Conservation (phyloP, 64 coral and sea anemone species). For the Montipora efflorescens region DNA sequence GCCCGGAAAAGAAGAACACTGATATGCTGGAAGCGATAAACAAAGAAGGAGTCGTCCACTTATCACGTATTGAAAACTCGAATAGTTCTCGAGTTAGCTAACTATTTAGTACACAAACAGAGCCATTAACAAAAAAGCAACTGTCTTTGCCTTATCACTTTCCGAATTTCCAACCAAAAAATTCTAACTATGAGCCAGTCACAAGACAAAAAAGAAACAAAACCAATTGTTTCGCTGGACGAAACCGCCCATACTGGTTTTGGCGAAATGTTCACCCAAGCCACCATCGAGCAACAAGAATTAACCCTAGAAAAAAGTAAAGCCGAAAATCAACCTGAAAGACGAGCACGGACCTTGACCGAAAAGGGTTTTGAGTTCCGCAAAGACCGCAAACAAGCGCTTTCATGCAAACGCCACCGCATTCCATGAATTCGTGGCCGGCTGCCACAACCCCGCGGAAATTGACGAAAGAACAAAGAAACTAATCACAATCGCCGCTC, state of each 20-base stretch:
- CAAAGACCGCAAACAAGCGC: not conserved
- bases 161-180: not conserved
- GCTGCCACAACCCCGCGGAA: not conserved
- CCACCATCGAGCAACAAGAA: not conserved
- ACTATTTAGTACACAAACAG: conserved; percentile 15
- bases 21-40: not conserved
- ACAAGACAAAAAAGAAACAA: not conserved
- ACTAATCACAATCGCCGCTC: conserved; percentile 5
- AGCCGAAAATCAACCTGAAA: not conserved
- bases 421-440: not conserved
- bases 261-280: conserved; percentile 18
- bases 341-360: conserved; percentile 13
- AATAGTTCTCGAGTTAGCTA: not conserved
- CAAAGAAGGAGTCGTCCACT: not conserved
- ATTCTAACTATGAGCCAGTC: not conserved
- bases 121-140: not conserved
- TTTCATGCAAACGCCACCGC: too few species aligned
- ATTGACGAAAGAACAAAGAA: not conserved
- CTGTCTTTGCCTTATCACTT: not conserved
- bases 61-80: not conserved
- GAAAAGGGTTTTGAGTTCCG: conserved; percentile 19
- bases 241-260: conserved; percentile 52
- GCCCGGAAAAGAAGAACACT: not conserved
- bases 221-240: not conserved
- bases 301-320: not conserved